Evolutionary conservation across 2,888 invertebrate genomes (phyloP), one percentile per base, ranked within the genome.

Genomic region (Brachyopa scutellaris): DNA sequence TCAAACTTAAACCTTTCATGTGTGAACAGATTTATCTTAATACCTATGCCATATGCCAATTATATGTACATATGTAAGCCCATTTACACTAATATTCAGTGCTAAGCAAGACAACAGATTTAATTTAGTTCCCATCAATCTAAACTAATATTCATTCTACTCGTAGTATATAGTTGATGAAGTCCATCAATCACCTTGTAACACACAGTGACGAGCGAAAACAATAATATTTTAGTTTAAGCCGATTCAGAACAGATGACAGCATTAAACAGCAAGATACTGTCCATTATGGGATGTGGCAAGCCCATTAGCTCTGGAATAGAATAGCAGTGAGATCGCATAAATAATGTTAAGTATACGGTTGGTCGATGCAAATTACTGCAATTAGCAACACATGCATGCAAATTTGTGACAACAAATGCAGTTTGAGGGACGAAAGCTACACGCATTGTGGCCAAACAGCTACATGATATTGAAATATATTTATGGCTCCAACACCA

Each of bases 331-430:
- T 45, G 45, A 61, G 31, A 45, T 21, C 9, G 21, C 19, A 61
- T 31, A 61, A 61, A 45, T 45, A 61, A 61, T 61, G 40, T 61
- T 29, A 45, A 61, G 11, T 45, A 45, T 42, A n/a, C n/a, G n/a
- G n/a, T 53, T 17, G 40, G 9, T 38, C n/a, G 26, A 59, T 40
- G 40, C 40, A 42, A 59, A 42, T 59, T 38, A 29, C 26, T 26
- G 57, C 57, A 59, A 26, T 59, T 59, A 59, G n/a, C 40, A 42
- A 7, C 40, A 59, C 17, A 29, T 59, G 57, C 23, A 40, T 15
- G 40, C 11, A 42, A 15, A 42, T 38, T 42, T 42, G 29, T n/a
- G 17, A 53, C 19, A 11, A 19, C 31, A 53, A 33, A 53, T 33
- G 53, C 6, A 36, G 2, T 33, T 1, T n/a, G 11, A 21, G 33